phyloP scores from a whole-genome alignment of 1,140 invertebrate genomes.

The Ptiloglossa arizonensis region DNA sequence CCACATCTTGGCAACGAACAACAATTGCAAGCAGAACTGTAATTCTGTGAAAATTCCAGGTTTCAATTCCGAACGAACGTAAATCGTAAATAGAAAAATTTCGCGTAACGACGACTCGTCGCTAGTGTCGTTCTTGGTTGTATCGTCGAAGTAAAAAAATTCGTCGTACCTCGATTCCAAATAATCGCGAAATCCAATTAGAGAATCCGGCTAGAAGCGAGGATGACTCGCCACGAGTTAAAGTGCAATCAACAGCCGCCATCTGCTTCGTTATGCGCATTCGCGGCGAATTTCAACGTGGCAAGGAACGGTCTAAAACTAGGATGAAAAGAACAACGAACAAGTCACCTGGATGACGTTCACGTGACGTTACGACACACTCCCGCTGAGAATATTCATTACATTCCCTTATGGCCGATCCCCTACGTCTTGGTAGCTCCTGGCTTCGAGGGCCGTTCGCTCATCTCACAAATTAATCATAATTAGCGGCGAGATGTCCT shows the following conservation, averaged over 20 bases:
- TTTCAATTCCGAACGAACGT: no score
- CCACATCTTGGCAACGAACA: no score
- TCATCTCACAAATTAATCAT: slow-evolving; percentile 73
- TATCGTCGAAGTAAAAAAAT: no score
- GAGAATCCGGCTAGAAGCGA: no score
- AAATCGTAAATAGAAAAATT: no score
- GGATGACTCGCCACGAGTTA: slow-evolving; percentile 5
- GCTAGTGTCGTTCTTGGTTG: no score
- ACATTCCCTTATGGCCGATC: slow-evolving; percentile 55
- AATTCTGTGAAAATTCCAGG: no score
- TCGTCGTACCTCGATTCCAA: no score
- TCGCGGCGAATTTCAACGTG: background rate
- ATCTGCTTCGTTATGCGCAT: slow-evolving; percentile 1
- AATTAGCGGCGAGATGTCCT: slow-evolving; percentile 72
- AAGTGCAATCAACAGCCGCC: slow-evolving; percentile 11
- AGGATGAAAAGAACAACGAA: slow-evolving; percentile 49
- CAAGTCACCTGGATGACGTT: slow-evolving; percentile 69
- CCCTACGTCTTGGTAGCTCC: slow-evolving; percentile 53
- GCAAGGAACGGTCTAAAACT: background rate
- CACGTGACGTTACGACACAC: slow-evolving; percentile 60
- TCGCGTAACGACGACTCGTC: no score
- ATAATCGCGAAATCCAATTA: background rate
- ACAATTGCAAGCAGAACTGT: no score
- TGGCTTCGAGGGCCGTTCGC: slow-evolving; percentile 56
- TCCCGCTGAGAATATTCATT: slow-evolving; percentile 73